Conservation (phyloP, 2,113 vertebrate species). For the Anolis sagrei region DNA sequence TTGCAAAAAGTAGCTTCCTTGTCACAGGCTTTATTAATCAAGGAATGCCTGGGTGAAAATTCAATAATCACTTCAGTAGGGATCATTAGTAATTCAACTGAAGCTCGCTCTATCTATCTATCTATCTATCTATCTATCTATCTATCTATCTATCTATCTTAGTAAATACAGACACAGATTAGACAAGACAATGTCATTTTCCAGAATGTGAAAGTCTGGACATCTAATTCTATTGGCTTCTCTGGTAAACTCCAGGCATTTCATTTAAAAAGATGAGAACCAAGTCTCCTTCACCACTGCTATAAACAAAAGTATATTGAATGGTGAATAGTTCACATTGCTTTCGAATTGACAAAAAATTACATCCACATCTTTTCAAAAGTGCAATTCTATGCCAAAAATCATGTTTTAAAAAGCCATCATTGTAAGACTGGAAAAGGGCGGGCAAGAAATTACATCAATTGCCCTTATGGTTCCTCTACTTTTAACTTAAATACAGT, state of each 20-base stretch:
- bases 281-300: neutral
- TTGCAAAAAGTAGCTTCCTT: too few species aligned
- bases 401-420: constrained; percentile 20
- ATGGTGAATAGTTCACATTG: neutral
- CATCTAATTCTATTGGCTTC: neutral
- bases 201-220: neutral
- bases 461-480: neutral
- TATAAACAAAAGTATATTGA: neutral
- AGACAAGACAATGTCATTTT: neutral
- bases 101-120: too few species aligned
- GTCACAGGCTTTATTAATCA: too few species aligned
- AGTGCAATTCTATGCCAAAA: constrained; percentile 17
- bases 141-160: too few species aligned
- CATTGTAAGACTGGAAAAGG: constrained; percentile 32
- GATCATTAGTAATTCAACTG: too few species aligned
- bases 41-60: too few species aligned
- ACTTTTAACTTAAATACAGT: constrained; percentile 28
- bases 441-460: neutral
- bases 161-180: too few species aligned
- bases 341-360: neutral
- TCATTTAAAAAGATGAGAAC: neutral
- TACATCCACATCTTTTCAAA: constrained; percentile 1
- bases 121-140: too few species aligned
- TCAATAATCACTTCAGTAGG: too few species aligned
- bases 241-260: neutral